These are phyloP conservation scores for Macaca nemestrina DNA, from an alignment of 2,113 vertebrate genomes.

Conservation along the genomic window DNA sequence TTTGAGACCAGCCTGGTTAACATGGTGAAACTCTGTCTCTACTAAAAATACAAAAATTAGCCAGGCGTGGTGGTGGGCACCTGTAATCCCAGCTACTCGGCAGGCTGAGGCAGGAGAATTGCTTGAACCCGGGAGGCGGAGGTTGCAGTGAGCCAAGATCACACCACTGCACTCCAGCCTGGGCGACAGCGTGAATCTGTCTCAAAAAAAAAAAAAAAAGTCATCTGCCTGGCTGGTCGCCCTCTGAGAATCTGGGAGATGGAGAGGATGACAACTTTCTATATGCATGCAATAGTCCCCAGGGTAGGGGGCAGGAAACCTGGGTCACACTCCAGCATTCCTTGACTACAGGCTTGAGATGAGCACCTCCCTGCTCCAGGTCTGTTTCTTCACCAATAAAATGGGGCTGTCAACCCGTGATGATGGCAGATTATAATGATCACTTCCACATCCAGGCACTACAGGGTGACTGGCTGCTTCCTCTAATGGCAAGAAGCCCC, in stretches of 20 bases:
- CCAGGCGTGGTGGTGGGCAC: not conserved
- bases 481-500: not conserved
- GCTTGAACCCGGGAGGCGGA: not conserved
- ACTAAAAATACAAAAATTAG: not conserved
- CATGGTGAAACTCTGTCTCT: not conserved
- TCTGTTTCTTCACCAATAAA: not conserved
- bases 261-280: not conserved
- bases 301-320: not conserved
- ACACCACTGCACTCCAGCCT: not conserved
- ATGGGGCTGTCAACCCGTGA: not conserved
- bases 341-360: not conserved
- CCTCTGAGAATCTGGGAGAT: not conserved
- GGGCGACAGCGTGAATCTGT: not conserved
- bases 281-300: no score
- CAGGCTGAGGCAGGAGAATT: not conserved
- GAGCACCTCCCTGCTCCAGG: not conserved
- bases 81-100: not conserved
- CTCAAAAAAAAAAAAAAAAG: not conserved
- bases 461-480: not conserved
- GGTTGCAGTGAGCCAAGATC: not conserved
- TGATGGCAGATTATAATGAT: not conserved
- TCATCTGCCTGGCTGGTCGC: not conserved
- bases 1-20: not conserved
- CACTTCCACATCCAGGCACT: not conserved
- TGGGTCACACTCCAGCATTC: not conserved